phyloP scores from a whole-genome alignment of 2,113 vertebrate species.

The Collichthys lucidus region DNA sequence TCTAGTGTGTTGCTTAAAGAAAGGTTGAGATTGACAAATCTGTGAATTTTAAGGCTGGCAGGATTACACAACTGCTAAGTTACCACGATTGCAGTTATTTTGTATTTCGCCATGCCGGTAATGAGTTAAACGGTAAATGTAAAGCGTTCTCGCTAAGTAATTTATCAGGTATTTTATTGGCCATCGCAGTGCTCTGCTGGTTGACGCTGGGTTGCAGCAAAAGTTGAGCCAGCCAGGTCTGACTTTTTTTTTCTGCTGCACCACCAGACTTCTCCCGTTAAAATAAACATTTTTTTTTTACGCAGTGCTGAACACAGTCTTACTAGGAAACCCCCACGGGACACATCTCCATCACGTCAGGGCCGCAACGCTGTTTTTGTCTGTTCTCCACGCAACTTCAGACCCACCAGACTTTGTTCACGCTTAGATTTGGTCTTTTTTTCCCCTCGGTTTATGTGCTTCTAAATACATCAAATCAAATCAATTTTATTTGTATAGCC shows the following conservation, averaged over 20 bases:
- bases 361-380: no score
- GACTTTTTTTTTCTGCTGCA: neutral
- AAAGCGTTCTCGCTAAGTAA: neutral
- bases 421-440: no score
- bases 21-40: neutral
- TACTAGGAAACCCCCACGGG: neutral
- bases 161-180: neutral
- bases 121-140: neutral
- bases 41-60: neutral
- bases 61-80: neutral
- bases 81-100: neutral
- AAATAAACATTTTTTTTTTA: neutral
- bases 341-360: no score
- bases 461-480: no score
- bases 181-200: neutral
- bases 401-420: no score
- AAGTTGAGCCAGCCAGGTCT: neutral
- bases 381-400: no score
- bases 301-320: neutral
- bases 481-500: no score
- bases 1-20: no score
- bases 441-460: no score
- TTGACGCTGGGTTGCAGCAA: neutral
- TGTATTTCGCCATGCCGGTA: neutral
- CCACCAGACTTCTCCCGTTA: neutral